Evolutionary conservation across 92 coral and sea anemone species (phyloP), one percentile per base, ranked within the genome.

Genomic region (Umimayanthus kanabou): DNA sequence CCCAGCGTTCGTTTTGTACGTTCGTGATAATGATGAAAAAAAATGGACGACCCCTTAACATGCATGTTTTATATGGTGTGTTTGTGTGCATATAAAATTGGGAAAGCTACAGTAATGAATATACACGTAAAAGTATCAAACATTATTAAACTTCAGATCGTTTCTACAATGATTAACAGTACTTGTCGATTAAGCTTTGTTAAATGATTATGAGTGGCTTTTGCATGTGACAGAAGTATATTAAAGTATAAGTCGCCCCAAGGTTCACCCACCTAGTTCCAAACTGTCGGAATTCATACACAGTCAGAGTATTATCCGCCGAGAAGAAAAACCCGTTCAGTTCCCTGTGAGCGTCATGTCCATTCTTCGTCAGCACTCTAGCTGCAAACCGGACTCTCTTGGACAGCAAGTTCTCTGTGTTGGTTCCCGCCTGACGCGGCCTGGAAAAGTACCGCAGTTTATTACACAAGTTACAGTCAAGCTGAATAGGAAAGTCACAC

Each of bases 271-370:
- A 95, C 99, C 99, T 97, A 74, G 98, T 95, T 25, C 99, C 99
- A 93, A 97, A 97, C 90, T 97, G 99, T 82, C 98, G 90, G 90
- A 97, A 97, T 76, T 95, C 99, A 86, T 97, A 97, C 33, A 97
- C 92, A 64, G 99, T 97, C 67, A 97, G 89, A 3, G 99, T 95
- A 40, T 92, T 90, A 76, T 97, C 99, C 29, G 94, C 98, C 6
- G 95, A 90, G 78, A 97, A 97, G 90, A 92, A 97, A 88, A 97
- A 97, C 18, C 99, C 99, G 83, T 97, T 97, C 72, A 97, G 80
- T 79, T 97, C 99, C 50, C 99, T 89, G 82, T 97, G 99, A 79
- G 98, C 98, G 78, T 97, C 97, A 81, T 94, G 99, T 16, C 99
- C 99, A 92, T 97, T 91, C 90, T 97, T 97, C 14, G 97, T 97